phyloP scores from a whole-genome alignment of 2,113 vertebrate genomes.

The Gymnobelideus leadbeateri region DNA sequence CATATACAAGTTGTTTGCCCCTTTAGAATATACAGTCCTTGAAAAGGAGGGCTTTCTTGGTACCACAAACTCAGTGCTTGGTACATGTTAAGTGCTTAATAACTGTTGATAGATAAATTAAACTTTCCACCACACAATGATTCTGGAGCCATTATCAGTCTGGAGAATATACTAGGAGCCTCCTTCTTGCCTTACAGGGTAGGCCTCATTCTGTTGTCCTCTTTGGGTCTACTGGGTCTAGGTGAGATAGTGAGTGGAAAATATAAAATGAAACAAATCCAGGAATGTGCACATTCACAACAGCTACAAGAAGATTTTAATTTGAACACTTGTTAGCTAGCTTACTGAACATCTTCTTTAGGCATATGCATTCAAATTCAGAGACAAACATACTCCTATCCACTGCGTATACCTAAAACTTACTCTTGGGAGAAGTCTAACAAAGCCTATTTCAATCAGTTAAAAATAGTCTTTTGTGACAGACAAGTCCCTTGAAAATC shows the following conservation, averaged over 20 bases:
- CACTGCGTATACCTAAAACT: slow-evolving; percentile 31
- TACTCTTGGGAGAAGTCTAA: slow-evolving; percentile 53
- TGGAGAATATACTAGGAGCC: background rate
- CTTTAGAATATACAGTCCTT: background rate
- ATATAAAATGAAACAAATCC: background rate
- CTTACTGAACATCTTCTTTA: background rate
- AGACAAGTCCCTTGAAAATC: slow-evolving; percentile 65
- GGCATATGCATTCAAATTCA: background rate
- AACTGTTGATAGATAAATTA: background rate
- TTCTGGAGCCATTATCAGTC: background rate
- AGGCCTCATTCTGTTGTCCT: background rate
- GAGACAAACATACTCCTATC: background rate
- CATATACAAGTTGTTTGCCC: background rate
- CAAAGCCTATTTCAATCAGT: slow-evolving; percentile 57
- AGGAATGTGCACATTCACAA: background rate
- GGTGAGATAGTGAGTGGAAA: background rate
- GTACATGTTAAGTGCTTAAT: background rate
- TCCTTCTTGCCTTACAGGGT: background rate
- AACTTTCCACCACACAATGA: background rate
- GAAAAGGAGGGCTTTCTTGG: background rate
- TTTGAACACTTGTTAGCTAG: background rate
- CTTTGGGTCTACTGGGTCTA: background rate
- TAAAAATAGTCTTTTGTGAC: slow-evolving; percentile 58
- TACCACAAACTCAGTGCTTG: background rate
- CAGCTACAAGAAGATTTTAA: background rate